phyloP scores from a whole-genome alignment of 1,140 invertebrate species.

The Nasonia giraulti region DNA sequence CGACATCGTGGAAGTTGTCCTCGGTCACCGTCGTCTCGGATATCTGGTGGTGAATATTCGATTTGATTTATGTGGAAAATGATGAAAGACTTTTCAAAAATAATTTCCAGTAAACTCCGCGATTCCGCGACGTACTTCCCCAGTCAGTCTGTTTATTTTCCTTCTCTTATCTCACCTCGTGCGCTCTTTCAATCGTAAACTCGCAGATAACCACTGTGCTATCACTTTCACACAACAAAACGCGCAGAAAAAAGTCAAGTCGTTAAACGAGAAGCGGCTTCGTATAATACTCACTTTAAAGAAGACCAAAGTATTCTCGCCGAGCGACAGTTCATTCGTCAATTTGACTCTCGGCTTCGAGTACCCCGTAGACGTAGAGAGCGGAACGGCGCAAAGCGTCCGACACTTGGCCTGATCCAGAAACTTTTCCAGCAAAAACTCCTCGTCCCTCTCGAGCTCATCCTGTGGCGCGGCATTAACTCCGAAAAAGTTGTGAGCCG shows the following conservation, averaged over 20 bases:
- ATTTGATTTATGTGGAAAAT: no score
- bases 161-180: neutral
- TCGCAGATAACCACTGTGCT: neutral
- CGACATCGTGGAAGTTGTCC: conserved; percentile 69
- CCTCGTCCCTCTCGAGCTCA: conserved; percentile 54
- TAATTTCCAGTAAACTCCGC: no score
- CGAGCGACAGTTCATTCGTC: conserved; percentile 60
- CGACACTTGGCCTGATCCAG: conserved; percentile 64
- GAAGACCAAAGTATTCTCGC: conserved; percentile 67
- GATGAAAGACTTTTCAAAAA: no score
- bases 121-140: no score
- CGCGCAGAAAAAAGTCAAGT: no score
- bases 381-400: conserved; percentile 60
- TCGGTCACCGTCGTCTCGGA: conserved; percentile 61
- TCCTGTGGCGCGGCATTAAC: conserved; percentile 44
- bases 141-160: neutral
- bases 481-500: conserved; percentile 68
- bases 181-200: neutral
- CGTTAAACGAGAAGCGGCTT: no score
- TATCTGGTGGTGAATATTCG: conserved; percentile 53
- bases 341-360: conserved; percentile 57
- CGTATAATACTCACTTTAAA: conserved; percentile 65
- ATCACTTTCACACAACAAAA: neutral
- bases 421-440: conserved; percentile 63
- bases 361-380: conserved; percentile 23